Evolutionary conservation across 2,888 invertebrate species (phyloP), one percentile per base, ranked within the genome.

Genomic region (Synergus laeviventris): DNA sequence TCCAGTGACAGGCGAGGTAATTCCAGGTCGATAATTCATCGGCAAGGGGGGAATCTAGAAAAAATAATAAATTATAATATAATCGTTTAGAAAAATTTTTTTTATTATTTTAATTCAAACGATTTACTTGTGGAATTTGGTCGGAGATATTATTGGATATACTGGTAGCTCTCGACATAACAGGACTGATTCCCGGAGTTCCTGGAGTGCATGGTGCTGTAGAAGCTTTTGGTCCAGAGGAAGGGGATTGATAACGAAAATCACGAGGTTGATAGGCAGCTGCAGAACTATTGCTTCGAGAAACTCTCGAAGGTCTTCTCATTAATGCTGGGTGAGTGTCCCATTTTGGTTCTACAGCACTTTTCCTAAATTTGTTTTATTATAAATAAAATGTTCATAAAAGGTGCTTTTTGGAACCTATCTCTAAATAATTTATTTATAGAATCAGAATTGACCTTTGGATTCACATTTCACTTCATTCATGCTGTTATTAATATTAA

Each of bases 41-140:
- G 90, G 91, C 77, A 91, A 78, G 16, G 91, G 90, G 77, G 91
- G 91, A 83, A 91, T 91, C 91, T 91, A 81, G 42, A 86, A 84
- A 78, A 3, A 60, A 36, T 64, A 9, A 31, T 36, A 81, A 31
- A 31, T 5, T 31, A 31, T 31, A 31, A 31, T 31, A 31, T 31
- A 21, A 7, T 59, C 18, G 4, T 66, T 70, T 39, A 24, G 14
- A 74, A 49, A 73, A 73, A 75, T 18, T 45, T 73, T 60, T 18
- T 45, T 73, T 60, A 45, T 31, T 61, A 61, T 54, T 18, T 42
- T 60, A 36, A 70, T 42, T 7, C 21, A 36, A 73, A 31, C 24
- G 42, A 76, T 49, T 77, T 81, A 84, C 85, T 81, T 85, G 84
- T 61, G 90, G 91, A 78, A 89, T 83, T 81, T 83, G 84, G 76